Base-by-base conservation (phyloP, 1,140 invertebrate species). In the Cecropterus lyciades region DNA sequence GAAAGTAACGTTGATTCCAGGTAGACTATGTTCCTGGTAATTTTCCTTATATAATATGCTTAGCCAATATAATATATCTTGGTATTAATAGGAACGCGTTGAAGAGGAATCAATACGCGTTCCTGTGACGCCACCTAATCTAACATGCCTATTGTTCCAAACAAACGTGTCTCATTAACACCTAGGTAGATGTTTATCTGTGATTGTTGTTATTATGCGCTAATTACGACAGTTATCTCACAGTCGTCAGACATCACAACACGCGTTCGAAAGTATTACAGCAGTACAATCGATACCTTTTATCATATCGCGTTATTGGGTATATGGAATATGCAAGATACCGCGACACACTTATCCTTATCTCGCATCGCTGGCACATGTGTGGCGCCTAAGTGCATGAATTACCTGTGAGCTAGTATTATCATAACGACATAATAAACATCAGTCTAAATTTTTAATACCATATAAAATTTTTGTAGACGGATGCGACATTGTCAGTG, bases 241-340 rank as follows among this genome's bases (percentile, higher is more conserved):
- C 11, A 10, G 33, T 10, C 33, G 4, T 11, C 4, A 37, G 33
- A n/a, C 33, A 3, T 6, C 33, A 37, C 10, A 3, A 37, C 33
- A 37, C 10, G 33, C 33, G 33, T 37, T 11, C 33, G 33, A 37
- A 11, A 10, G 27, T 30, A 8, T n/a, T 40, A 40, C n/a, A 40
- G n/a, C 10, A n/a, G 1, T 14, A 43, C 40, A 43, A 43, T 43
- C 40, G 13, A 43, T 43, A 43, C 13, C 4, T 4, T 40, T 43
- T 43, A 43, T 43, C 27, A 16, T 33, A 52, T 52, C 49, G 49
- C 49, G 49, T 14, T 13, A 52, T 52, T n/a, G 49, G 13, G 49
- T 14, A 43, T 14, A 43, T 52, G 5, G 24, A 52, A 27, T 52
- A 10, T 27, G 27, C 27, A 11, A 52, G 27, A 52, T 52, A 52